Evolutionary conservation across 2,888 invertebrate species (phyloP).

Genomic region (Charanyca ferruginea): DNA sequence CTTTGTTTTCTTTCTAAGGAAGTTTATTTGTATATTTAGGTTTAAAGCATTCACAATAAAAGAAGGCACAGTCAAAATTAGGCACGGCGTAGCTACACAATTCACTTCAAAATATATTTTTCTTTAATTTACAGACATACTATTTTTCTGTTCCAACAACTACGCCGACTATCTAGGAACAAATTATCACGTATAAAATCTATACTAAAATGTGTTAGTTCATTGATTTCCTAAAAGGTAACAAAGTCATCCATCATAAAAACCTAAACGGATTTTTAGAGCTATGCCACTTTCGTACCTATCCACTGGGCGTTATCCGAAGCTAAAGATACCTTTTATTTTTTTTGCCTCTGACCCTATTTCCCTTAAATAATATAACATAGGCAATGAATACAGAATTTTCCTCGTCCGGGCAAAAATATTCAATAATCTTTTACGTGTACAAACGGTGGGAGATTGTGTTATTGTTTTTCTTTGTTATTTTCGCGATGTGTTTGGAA

Average conservation of each 20-base stretch:
- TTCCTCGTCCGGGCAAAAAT: conserved; percentile 64
- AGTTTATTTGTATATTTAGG: no score
- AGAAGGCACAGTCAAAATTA: no score
- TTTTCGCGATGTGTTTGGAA: conserved; percentile 22
- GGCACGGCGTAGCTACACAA: no score
- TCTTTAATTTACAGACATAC: no score
- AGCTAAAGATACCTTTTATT: conserved; percentile 72
- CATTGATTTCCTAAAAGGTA: not conserved
- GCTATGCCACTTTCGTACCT: conserved; percentile 38
- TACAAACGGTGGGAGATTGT: conserved; percentile 55
- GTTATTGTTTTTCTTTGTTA: conserved; percentile 49
- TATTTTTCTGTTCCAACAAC: no score
- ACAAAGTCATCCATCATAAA: not conserved
- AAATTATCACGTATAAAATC: no score
- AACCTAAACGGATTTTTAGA: conserved; percentile 4
- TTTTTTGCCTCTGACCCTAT: conserved; percentile 78
- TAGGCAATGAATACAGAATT: conserved; percentile 72
- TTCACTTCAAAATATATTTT: no score
- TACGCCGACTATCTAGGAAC: no score
- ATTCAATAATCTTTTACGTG: conserved; percentile 72
- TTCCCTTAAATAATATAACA: conserved; percentile 77
- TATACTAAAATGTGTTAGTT: no score
- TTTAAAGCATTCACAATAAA: no score
- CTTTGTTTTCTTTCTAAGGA: no score
- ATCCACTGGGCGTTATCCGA: conserved; percentile 59